Conservation (phyloP, 2,888 invertebrate species). For the Amiota communis region DNA sequence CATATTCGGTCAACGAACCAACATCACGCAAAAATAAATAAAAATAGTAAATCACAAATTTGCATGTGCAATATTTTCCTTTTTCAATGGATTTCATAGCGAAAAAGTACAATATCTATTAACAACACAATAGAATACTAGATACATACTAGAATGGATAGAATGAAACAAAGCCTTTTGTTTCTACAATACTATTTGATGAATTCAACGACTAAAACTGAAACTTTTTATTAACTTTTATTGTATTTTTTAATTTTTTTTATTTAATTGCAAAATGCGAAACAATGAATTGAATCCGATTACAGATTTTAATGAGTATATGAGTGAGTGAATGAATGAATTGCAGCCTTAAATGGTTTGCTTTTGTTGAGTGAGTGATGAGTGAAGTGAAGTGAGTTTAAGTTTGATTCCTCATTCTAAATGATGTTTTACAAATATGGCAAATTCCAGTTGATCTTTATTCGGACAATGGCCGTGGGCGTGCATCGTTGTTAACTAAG, state of each 20-base stretch:
- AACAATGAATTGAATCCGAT: too few relatives aligned
- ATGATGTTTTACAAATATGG: constrained; percentile 14
- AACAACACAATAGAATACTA: too few relatives aligned
- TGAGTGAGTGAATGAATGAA: not conserved
- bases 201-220: constrained; percentile 1
- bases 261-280: too few relatives aligned
- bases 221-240: not conserved
- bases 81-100: too few relatives aligned
- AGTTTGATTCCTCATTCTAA: not conserved
- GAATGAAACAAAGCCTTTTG: not conserved
- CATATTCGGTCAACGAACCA: constrained; percentile 11
- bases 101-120: too few relatives aligned
- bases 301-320: too few relatives aligned
- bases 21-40: not conserved
- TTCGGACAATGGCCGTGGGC: constrained; percentile 19
- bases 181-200: not conserved
- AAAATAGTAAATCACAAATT: too few relatives aligned
- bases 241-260: too few relatives aligned
- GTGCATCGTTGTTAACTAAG: not conserved
- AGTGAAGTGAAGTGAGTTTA: not conserved
- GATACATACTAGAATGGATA: too few relatives aligned
- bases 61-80: too few relatives aligned
- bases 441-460: constrained; percentile 10
- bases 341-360: constrained; percentile 20
- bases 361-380: not conserved